Base-by-base conservation (phyloP, 2,797 vertebrate species). In the Gymnothorax javanicus region DNA sequence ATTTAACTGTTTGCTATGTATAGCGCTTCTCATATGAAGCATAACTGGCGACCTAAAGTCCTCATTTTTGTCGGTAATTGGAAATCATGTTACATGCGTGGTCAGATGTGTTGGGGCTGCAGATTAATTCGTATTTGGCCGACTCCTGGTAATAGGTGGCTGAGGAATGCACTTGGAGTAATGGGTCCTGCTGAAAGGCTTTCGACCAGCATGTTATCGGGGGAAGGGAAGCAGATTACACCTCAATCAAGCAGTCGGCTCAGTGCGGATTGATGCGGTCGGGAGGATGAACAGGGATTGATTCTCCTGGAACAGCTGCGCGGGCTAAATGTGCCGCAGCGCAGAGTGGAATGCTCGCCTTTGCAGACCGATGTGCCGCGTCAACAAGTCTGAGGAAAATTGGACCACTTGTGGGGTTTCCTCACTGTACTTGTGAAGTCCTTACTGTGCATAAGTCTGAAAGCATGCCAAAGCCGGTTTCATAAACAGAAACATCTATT, bases 161-260 rank as follows among this genome's bases (percentile, higher is more conserved):
- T 2, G 77, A 9, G 77, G 52, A 54, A n/a, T 50, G 77, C 20
- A 54, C 77, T 56, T 56, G 20, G 77, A 56, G 77, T 81, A 81
- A 56, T 17, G 12, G 50, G 50, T 54, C 52, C 77, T 54, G 52
- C 77, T 56, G 50, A 81, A 81, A 54, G 52, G 52, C 77, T 56
- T 81, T 81, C 52, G n/a, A n/a, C 77, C 77, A 56, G 33, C 50
- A 56, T 23, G 23, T 17, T 20, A 8, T 81, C 6, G 77, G 50
- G 52, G 77, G 17, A 54, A 52, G 77, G 77, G 23, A n/a, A 20
- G 50, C 52, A 81, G 77, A 81, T 81, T 81, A 81, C 52, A 56
- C 77, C 77, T 81, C 77, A 81, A 81, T 81, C 77, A 81, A 81
- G 77, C 77, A 56, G 75, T n/a, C 11, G 77, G 50, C 77, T 81